These are phyloP conservation scores for Trachymyrmex cornetzi DNA, from an alignment of 1,140 invertebrate genomes.

Conservation along the genomic window DNA sequence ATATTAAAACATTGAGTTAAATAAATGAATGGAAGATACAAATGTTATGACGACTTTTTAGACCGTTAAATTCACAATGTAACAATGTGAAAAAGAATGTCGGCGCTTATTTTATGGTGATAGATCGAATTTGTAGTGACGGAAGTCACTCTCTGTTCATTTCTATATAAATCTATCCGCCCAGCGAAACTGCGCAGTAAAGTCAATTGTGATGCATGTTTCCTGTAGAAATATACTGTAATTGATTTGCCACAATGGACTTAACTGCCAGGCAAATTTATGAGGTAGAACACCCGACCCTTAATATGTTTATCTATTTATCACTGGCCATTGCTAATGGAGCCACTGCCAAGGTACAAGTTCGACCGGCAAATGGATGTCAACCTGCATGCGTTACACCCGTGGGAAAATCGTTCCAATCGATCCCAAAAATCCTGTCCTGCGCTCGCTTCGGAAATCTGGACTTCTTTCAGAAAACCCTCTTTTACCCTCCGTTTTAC, in stretches of 20 bases:
- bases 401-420: conserved; percentile 28
- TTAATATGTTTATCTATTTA: conserved; percentile 62
- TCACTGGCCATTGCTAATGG: conserved; percentile 35
- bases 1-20: conserved; percentile 14
- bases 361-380: conserved; percentile 9
- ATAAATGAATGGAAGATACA: not conserved
- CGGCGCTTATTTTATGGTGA: not conserved
- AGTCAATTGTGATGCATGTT: conserved; percentile 4
- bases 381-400: not conserved
- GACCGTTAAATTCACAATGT: not conserved
- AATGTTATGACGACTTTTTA: not conserved
- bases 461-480: conserved; percentile 21
- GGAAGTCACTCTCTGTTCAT: not conserved
- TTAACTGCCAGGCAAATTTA: conserved; percentile 47
- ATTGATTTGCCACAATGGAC: conserved; percentile 41
- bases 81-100: not conserved
- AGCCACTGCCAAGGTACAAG: not conserved
- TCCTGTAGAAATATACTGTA: conserved; percentile 37
- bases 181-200: not conserved
- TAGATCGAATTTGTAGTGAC: not conserved
- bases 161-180: not conserved
- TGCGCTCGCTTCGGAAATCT: not conserved
- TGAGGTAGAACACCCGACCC: conserved; percentile 20
- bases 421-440: not conserved
- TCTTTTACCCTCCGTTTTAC: not conserved